phyloP scores from a whole-genome alignment of 2,797 vertebrate species.

The Tapirus indicus region DNA sequence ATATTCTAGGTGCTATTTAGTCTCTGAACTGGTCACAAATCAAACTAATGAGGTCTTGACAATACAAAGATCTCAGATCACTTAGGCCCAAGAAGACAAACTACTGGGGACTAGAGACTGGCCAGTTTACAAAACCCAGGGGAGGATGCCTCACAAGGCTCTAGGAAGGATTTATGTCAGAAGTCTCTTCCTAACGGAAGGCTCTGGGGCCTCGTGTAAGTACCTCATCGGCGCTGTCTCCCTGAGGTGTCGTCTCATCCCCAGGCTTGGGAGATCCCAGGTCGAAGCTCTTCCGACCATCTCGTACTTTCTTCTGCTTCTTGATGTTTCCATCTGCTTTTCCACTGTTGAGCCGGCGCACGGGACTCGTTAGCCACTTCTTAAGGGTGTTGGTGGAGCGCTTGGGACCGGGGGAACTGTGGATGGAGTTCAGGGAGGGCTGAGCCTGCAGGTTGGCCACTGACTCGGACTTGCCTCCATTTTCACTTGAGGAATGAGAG shows the following conservation, averaged over 20 bases:
- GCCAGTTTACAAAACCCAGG: not conserved
- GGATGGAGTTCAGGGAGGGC: constrained; percentile 95
- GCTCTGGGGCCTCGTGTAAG: not conserved
- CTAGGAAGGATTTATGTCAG: not conserved
- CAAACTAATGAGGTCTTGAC: not conserved
- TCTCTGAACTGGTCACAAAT: not conserved
- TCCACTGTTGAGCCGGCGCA: constrained; percentile 95
- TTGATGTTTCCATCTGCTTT: constrained; percentile 95
- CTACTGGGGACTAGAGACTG: not conserved
- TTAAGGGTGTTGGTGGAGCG: constrained; percentile 96
- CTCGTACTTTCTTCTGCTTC: constrained; percentile 95
- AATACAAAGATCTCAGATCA: not conserved
- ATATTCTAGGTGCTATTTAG: not conserved
- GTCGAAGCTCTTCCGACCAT: constrained; percentile 94
- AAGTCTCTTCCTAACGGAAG: not conserved
- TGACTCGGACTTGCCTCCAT: constrained; percentile 94
- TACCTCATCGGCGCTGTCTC: constrained; percentile 95
- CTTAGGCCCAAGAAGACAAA: not conserved
- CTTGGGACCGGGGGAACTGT: constrained; percentile 95
- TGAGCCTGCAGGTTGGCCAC: constrained; percentile 96
- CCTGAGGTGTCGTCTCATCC: constrained; percentile 92
- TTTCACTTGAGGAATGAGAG: constrained; percentile 92
- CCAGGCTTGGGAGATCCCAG: constrained; percentile 91
- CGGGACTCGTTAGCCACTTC: constrained; percentile 97
- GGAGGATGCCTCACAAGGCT: not conserved